Evolutionary conservation across 2,797 vertebrate species (phyloP), one percentile per base, ranked within the genome.

Genomic region (Pempheris klunzingeri): DNA sequence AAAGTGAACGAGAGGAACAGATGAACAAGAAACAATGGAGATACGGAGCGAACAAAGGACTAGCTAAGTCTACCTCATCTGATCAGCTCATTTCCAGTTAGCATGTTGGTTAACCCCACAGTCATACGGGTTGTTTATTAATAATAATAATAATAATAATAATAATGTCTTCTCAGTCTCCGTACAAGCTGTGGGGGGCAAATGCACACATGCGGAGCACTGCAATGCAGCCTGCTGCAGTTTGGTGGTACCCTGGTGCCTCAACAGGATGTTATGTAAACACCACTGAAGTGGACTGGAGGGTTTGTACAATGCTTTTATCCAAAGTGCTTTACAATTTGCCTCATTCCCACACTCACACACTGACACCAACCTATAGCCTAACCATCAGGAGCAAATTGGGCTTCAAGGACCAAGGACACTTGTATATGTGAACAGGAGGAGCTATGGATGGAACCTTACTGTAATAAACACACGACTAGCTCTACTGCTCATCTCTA

Each of bases 31-130:
- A 28, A 77, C n/a, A 30, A 58, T 62, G 43, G 11, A 54, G 43
- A 53, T 12, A 18, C 8, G 17, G 34, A 70, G 49, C 0, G 18
- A 59, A 50, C 39, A n/a, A 53, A 50, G 4, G 1, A 15, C 32
- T 3, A 46, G 49, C 36, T 26, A 49, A 59, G 18, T 66, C 50
- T 24, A 28, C 50, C 66, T 63, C 41, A 55, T 81, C 64, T 2
- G 13, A 52, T 1, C 34, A 24, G 38, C 61, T 84, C 8, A 5
- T 78, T 70, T 78, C 59, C 38, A 82, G 57, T 88, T 66, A 69
- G 49, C 14, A 10, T 49, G 66, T 71, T 68, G 5, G 28, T 78
- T 85, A 83, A 74, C 75, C 64, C 53, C 53, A 26, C 59, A 44
- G 52, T 54, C 43, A 36, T 26, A 24, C 0, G 7, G 58, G 57